Base-by-base conservation (phyloP, 2,113 vertebrate species). In the Bambusicola thoracicus region DNA sequence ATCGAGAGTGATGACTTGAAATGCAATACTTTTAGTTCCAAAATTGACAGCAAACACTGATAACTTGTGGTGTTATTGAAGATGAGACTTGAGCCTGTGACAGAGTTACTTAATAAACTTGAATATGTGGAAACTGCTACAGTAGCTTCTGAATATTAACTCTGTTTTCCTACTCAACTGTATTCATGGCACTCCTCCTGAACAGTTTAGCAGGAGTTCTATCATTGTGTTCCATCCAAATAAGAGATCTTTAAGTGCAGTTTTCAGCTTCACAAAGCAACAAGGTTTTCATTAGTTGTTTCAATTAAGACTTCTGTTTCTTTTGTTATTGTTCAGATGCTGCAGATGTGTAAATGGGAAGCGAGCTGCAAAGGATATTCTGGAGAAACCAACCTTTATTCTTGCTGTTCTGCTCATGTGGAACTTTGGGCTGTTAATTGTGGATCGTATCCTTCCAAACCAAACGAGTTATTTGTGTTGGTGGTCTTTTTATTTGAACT, bases 401-500 rank as follows among this genome's bases (percentile, higher is more conserved):
- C 97, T 99, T 36, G 98, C 99, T 0, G 98, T 97, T 12, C 97
- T 99, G 75, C 98, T 99, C 30, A 91, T 99, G 55, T 99, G 98
- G 98, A 99, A 99, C 96, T 99, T 99, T 25, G 99, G 99, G 22
- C 97, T 99, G 76, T 95, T 99, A 80, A 96, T 99, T 89, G 98
- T 99, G 74, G 99, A 99, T 96, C 99, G 98, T 99, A 99, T 99
- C 99, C 98, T 99, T 98, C 65, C 49, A 40, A 88, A 61, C 15
- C 0, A 0, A 13, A 53, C 0, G 2, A 34, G 6, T 55, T 69
- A 21, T 44, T 79, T 38, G 32, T 58, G 70, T 13, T 63, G 20
- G 5, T 3, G 7, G 14, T 19, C 5, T n/a, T 83, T 40, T 79
- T 81, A 49, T 63, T 67, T 88, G 22, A 69, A 49, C 20, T 20